Evolutionary conservation across 2,888 invertebrate genomes (phyloP).

Genomic region (Tipula lateralis): DNA sequence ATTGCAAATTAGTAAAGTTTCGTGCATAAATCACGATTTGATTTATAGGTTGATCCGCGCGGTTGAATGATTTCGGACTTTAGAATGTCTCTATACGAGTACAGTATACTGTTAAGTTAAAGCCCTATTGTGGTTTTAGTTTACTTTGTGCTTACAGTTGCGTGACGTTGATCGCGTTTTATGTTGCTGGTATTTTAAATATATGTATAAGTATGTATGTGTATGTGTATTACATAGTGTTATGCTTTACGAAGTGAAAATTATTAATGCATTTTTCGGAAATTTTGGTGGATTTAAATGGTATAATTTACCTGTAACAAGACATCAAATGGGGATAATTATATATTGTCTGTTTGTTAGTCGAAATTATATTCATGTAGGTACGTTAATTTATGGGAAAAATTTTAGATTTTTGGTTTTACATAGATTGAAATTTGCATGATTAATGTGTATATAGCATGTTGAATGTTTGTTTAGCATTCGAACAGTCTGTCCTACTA

Average conservation of each 20-base stretch:
- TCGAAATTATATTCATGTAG: neutral
- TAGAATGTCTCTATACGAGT: neutral
- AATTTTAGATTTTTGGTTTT: neutral
- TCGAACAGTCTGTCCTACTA: neutral
- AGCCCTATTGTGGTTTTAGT: neutral
- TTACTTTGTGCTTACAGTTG: neutral
- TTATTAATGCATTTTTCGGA: neutral
- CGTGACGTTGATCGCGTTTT: neutral
- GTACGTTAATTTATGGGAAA: neutral
- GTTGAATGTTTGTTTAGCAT: neutral
- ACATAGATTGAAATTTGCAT: neutral
- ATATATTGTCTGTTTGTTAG: neutral
- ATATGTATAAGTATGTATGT: neutral
- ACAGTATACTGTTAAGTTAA: neutral
- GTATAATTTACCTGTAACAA: neutral
- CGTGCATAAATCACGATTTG: neutral
- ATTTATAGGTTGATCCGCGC: neutral
- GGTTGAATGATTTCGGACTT: neutral
- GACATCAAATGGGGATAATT: neutral
- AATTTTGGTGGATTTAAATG: neutral
- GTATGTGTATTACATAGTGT: neutral
- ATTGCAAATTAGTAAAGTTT: neutral
- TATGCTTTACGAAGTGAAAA: neutral
- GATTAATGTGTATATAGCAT: neutral
- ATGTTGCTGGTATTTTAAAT: neutral